Base-by-base conservation (phyloP, 2,113 vertebrate genomes). In the Tinamus guttatus region DNA sequence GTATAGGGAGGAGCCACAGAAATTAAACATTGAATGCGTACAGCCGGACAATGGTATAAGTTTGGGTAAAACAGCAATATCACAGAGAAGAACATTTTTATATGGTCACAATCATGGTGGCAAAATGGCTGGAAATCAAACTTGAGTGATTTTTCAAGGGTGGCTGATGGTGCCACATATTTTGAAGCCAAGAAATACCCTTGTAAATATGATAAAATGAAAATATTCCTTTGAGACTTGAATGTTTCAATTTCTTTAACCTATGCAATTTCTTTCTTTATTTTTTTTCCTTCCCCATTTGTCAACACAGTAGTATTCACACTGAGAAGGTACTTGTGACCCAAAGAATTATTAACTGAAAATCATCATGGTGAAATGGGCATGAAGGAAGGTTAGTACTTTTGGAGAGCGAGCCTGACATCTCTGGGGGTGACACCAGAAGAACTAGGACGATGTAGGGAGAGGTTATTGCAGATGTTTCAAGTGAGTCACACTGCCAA, bases 21-120 rank as follows among this genome's bases (percentile, higher is more conserved):
- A 82, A 82, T 9, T 1, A 38, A 79, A 14, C 2, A 2, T 10
- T 40, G 49, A 18, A 20, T 10, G 1, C 15, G 13, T 54, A 41
- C 4, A 79, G 85, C 13, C 80, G 9, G 22, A 43, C 11, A 63
- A 62, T 9, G 15, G 13, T 30, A 52, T 4, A 27, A 63, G 28
- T 65, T 60, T 51, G 64, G 58, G 64, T 16, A 38, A 71, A 93
- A 56, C 3, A 74, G 32, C 27, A 43, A 68, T 28, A 41, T 52
- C 16, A 4, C 13, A 64, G 20, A 64, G 62, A 41, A 16, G 3
- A 73, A 4, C 2, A 28, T 17, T 45, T 71, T 17, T 81, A 41
- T 0, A 1, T 1, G 8, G 21, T 25, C 49, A 14, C 36, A 11
- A 52, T 9, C 0, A 0, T 0, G 52, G 58, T 21, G 28, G 10